These are phyloP conservation scores for Melanotaenia pygmaea DNA, from an alignment of 2,797 vertebrate genomes.

Conservation along the genomic window DNA sequence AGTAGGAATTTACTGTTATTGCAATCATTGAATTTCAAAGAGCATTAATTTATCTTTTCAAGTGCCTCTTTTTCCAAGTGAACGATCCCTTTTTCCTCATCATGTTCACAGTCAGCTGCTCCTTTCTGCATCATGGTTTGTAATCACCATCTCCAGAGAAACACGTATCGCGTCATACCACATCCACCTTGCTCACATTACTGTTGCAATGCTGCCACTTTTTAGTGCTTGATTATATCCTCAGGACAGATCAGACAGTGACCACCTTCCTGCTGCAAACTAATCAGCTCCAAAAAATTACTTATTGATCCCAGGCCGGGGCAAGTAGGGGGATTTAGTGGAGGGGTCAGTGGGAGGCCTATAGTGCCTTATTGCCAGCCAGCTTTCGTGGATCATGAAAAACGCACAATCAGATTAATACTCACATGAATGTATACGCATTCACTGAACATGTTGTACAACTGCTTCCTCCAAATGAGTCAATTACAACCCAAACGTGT, in stretches of 20 bases:
- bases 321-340: slow-evolving; percentile 85
- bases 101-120: slow-evolving; percentile 14
- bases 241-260: slow-evolving; percentile 88
- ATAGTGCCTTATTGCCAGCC: slow-evolving; percentile 52
- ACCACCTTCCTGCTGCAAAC: slow-evolving; percentile 91
- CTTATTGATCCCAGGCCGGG: slow-evolving; percentile 93
- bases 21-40: slow-evolving; percentile 27
- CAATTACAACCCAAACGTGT: slow-evolving; percentile 66
- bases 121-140: slow-evolving; percentile 32
- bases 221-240: slow-evolving; percentile 96
- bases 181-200: slow-evolving; percentile 70
- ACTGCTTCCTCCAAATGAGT: slow-evolving; percentile 63
- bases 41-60: slow-evolving; percentile 21
- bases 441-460: slow-evolving; percentile 17
- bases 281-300: slow-evolving; percentile 99
- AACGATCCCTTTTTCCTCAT: slow-evolving; percentile 4
- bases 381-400: slow-evolving; percentile 56
- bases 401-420: slow-evolving; percentile 25
- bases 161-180: slow-evolving; percentile 57
- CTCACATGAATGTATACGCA: slow-evolving; percentile 21
- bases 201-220: slow-evolving; percentile 82
- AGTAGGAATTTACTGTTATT: not conserved
- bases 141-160: slow-evolving; percentile 48
- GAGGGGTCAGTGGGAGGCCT: slow-evolving; percentile 84
- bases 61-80: not conserved